Conservation (phyloP, 2,888 invertebrate genomes). For the Amphiduros pacificus region DNA sequence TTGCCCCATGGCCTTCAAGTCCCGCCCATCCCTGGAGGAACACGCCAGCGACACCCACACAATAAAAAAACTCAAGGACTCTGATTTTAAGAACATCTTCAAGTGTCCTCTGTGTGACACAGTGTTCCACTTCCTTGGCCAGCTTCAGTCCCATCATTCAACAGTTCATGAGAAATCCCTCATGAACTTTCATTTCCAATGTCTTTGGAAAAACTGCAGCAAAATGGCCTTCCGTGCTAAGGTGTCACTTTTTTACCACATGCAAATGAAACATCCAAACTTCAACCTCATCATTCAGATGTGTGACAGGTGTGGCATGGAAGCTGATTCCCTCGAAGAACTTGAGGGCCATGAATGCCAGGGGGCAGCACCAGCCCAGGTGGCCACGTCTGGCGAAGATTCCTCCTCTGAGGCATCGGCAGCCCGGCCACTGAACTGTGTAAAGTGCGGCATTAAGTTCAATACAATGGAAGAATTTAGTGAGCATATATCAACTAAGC, state of each 20-base stretch:
- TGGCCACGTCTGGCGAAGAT: too few species aligned
- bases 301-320: constrained; percentile 9
- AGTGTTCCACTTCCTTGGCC: constrained; percentile 8
- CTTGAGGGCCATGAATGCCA: not conserved
- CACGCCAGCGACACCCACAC: constrained; percentile 16
- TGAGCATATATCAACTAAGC: not conserved
- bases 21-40: not conserved
- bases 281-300: not conserved
- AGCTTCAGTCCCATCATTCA: constrained; percentile 28
- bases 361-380: too few species aligned
- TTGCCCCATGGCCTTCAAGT: constrained; percentile 18
- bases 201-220: not conserved
- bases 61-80: not conserved
- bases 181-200: too few species aligned
- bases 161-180: not conserved
- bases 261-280: not conserved
- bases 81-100: constrained; percentile 10
- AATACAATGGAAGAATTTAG: not conserved
- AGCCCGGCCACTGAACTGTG: not conserved
- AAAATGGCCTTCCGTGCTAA: not conserved
- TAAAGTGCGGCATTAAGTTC: not conserved
- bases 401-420: too few species aligned
- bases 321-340: not conserved
- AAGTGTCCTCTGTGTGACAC: constrained; percentile 18
- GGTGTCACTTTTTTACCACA: not conserved